Percentiles rank a stretch among this genome's conserved stretches.
Conservation (phyloP, 2,797 vertebrate genomes). For the Pampus argenteus region DNA sequence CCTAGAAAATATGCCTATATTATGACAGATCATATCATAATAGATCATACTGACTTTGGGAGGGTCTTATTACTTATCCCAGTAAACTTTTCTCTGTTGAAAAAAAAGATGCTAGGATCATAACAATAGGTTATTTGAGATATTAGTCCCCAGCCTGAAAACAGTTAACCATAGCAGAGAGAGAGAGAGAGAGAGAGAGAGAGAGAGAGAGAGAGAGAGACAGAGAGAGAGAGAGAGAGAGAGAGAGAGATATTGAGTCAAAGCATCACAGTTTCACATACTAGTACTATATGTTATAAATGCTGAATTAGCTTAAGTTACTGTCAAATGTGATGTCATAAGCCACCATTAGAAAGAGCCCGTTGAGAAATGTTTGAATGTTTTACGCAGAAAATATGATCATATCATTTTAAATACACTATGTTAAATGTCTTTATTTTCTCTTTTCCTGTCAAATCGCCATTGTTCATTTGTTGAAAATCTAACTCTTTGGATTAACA, state of each 20-base stretch:
- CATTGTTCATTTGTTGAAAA: too few species aligned
- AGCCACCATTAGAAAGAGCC: not conserved
- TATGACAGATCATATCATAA: too few species aligned
- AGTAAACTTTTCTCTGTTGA: not conserved
- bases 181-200: not conserved
- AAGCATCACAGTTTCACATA: too few species aligned
- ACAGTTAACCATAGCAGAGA: not conserved
- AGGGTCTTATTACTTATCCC: not conserved
- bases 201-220: not conserved
- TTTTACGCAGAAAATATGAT: too few species aligned
- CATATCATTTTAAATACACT: not conserved
- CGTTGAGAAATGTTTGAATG: too few species aligned
- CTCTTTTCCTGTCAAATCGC: constrained; percentile 7
- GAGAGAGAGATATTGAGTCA: not conserved
- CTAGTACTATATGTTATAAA: too few species aligned
- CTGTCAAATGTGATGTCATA: not conserved
- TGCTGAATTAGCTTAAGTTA: not conserved
- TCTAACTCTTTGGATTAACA: constrained; percentile 58
- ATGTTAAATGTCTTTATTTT: not conserved
- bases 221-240: not conserved
- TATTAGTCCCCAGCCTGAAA: not conserved
- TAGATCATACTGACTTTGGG: not conserved
- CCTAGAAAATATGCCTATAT: not conserved
- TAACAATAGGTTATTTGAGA: not conserved
- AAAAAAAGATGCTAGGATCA: too few species aligned